Evolutionary conservation across 2,797 vertebrate genomes (phyloP).

Genomic region (Jordanella pulchra): DNA sequence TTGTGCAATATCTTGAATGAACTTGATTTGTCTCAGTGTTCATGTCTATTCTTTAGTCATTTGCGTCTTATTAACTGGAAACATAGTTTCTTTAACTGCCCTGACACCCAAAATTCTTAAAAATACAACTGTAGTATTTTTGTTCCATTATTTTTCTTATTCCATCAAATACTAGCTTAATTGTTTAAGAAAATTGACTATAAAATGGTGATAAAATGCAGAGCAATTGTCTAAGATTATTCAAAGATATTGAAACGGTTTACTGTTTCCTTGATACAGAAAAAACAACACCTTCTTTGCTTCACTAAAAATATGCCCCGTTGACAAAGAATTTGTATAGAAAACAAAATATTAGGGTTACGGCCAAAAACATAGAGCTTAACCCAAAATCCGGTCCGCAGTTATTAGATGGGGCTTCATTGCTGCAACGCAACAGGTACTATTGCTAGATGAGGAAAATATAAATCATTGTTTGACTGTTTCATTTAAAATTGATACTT

Average conservation of each 20-base stretch:
- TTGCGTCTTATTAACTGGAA: background rate
- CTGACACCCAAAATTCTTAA: background rate
- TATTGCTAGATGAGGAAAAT: too few relatives aligned
- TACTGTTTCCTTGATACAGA: too few relatives aligned
- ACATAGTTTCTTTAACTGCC: background rate
- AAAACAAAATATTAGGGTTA: too few relatives aligned
- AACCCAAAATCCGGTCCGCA: background rate
- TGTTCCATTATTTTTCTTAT: background rate
- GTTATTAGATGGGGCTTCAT: background rate
- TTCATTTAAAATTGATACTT: background rate
- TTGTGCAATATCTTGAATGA: background rate
- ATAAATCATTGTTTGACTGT: background rate
- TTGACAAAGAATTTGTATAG: background rate
- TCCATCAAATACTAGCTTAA: background rate
- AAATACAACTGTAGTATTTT: background rate
- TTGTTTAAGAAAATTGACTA: background rate
- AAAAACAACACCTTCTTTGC: too few relatives aligned
- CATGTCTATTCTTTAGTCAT: background rate
- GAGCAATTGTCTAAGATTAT: background rate
- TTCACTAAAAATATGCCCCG: too few relatives aligned
- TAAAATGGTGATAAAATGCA: too few relatives aligned
- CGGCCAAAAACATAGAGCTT: background rate
- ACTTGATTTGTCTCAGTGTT: background rate
- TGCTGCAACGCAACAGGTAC: background rate
- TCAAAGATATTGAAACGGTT: too few relatives aligned